A percentile compares a stretch with the other conserved stretches of the same genome.
phyloP scores from a whole-genome alignment of 1,140 invertebrate species.

The Zaprionus camerounensis region DNA sequence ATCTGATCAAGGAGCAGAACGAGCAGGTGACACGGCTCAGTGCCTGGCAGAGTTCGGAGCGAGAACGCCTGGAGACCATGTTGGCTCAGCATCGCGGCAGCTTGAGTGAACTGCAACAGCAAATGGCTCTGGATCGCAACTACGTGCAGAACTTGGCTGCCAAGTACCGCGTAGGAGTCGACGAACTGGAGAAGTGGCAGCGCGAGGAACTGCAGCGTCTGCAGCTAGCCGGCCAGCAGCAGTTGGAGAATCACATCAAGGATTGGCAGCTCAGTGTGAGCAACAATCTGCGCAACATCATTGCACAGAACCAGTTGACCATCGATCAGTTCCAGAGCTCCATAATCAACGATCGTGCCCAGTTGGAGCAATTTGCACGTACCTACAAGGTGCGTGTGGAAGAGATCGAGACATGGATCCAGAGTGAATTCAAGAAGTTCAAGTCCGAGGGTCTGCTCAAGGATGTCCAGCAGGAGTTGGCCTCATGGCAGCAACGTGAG shows the following conservation, averaged over 20 bases:
- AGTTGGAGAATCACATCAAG: slow-evolving; percentile 72
- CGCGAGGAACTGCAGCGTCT: slow-evolving; percentile 67
- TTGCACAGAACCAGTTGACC: slow-evolving; percentile 72
- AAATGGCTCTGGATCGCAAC: slow-evolving; percentile 68
- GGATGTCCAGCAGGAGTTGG: slow-evolving; percentile 73
- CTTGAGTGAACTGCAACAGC: slow-evolving; percentile 64
- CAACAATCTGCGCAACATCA: slow-evolving; percentile 60
- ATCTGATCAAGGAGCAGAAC: slow-evolving; percentile 72
- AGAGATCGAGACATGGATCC: slow-evolving; percentile 78
- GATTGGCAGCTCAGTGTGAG: slow-evolving; percentile 74
- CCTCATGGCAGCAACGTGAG: slow-evolving; percentile 72
- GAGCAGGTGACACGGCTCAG: slow-evolving; percentile 71
- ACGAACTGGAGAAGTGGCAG: slow-evolving; percentile 81
- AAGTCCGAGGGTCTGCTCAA: slow-evolving; percentile 75
- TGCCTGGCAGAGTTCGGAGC: slow-evolving; percentile 76
- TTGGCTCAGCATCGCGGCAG: slow-evolving; percentile 73
- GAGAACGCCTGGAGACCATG: slow-evolving; percentile 68
- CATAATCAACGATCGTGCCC: slow-evolving; percentile 70
- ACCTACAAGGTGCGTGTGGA: slow-evolving; percentile 75
- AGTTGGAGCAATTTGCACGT: slow-evolving; percentile 65
- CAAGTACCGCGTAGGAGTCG: slow-evolving; percentile 76
- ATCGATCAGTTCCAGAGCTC: slow-evolving; percentile 77
- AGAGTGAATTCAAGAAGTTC: slow-evolving; percentile 69
- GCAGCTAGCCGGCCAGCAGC: slow-evolving; percentile 62
- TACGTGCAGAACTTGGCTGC: slow-evolving; percentile 72